Conservation (phyloP, 2,888 invertebrate species). For the Cordylochernes scorpioides region DNA sequence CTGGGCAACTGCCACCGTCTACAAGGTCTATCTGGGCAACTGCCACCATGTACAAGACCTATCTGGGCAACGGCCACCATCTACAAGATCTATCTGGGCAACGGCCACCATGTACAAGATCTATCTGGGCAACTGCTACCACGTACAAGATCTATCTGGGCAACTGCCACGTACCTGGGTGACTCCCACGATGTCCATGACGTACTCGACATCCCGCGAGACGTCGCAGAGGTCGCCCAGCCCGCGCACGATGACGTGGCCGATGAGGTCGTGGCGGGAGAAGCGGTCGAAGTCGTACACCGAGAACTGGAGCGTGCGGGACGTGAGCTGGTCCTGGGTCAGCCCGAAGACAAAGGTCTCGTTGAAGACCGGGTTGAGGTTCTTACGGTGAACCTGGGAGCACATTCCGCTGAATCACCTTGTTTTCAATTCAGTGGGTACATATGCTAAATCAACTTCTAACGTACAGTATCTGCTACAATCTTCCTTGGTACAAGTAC, state of each 20-base stretch:
- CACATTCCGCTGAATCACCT: background rate
- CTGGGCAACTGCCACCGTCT: too few species aligned
- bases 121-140: too few species aligned
- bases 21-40: too few species aligned
- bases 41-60: too few species aligned
- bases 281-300: conserved; percentile 69
- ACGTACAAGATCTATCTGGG: too few species aligned
- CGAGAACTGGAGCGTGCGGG: conserved; percentile 52
- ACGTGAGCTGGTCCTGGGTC: conserved; percentile 41
- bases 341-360: conserved; percentile 61
- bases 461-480: too few species aligned
- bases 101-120: too few species aligned
- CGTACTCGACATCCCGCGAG: conserved; percentile 51
- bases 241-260: conserved; percentile 52
- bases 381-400: conserved; percentile 38
- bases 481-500: too few species aligned
- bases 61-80: too few species aligned
- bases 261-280: conserved; percentile 58
- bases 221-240: conserved; percentile 47
- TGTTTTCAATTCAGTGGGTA: too few species aligned
- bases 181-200: conserved; percentile 52
- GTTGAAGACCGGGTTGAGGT: conserved; percentile 51
- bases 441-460: too few species aligned
- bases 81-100: too few species aligned
- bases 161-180: conserved; percentile 31